Evolutionary conservation across 2,113 vertebrate species (phyloP), one percentile per base, ranked within the genome.

Genomic region (Neolamprologus ventralis): DNA sequence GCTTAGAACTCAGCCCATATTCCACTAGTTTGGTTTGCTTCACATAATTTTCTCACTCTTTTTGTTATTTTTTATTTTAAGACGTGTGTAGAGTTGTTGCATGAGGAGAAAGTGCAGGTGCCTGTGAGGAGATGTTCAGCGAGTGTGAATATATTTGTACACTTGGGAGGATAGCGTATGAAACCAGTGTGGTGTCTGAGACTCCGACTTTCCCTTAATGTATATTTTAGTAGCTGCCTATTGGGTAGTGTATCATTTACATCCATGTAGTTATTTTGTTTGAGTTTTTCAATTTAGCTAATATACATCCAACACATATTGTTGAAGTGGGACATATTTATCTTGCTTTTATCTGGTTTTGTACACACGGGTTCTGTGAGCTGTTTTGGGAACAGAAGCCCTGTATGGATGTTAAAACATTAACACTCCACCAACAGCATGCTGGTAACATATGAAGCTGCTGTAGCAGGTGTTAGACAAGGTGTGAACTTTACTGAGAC

Each of bases 91-190:
- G 89, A 88, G 71, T 21, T 87, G 87, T 84, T 94, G 94, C 93
- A 96, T 96, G 94, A 91, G 85, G 87, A 94, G 91, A 91, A 88
- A 81, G 86, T 88, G 89, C 88, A 89, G 88, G 81, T 83, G 83
- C 5, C 90, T 88, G 86, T 54, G 65, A 82, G 80, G 87, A 78
- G 42, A 54, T 58, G 78, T 91, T 83, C 83, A 90, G 88, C 75
- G 23, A 88, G 73, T 71, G 83, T 91, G 80, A 75, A 85, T 82
- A 80, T 78, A 60, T 58, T 63, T 81, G 82, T 45, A 79, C 3
- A 91, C 80, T 9, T 81, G 35, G 23, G 80, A 60, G 17, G 19
- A 28, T 26, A n/a, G 17, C 51, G 40, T 5, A 55, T 86, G 78
- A 82, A 90, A 47, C 65, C 89, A 87, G 85, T 91, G 92, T 86